Conservation (phyloP, 2,888 invertebrate genomes). For the Caenorhabditis wallacei region DNA sequence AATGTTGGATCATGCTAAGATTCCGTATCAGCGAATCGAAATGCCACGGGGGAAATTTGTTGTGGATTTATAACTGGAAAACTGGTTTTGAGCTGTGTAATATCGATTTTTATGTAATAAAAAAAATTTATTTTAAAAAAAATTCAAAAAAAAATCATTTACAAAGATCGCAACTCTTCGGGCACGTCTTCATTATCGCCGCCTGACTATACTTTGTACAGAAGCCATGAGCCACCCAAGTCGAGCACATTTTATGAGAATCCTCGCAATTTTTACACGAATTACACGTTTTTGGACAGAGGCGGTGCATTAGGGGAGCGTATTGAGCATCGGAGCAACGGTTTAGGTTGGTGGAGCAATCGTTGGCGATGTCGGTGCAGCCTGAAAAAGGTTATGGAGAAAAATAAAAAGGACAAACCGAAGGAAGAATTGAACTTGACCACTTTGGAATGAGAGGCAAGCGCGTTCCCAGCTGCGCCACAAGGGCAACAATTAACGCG, state of each 20-base stretch:
- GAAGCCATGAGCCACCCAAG: constrained; percentile 55
- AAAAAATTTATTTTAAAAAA: constrained; percentile 7
- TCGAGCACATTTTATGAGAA: constrained; percentile 53
- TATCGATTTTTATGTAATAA: too few relatives aligned
- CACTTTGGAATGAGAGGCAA: not conserved
- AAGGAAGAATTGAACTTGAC: not conserved
- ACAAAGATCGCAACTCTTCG: constrained; percentile 60
- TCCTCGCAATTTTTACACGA: constrained; percentile 61
- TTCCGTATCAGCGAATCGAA: constrained; percentile 47
- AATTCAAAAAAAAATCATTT: constrained; percentile 21
- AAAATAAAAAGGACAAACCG: not conserved
- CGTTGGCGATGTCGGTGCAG: constrained; percentile 59
- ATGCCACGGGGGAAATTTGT: constrained; percentile 32
- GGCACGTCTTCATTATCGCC: constrained; percentile 38
- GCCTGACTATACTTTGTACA: constrained; percentile 52
- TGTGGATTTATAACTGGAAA: constrained; percentile 24
- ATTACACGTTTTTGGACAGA: constrained; percentile 67
- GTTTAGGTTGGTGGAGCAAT: constrained; percentile 43
- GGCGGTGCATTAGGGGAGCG: constrained; percentile 62
- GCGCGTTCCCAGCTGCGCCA: too few relatives aligned
- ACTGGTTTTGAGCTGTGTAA: too few relatives aligned
- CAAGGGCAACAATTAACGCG: too few relatives aligned
- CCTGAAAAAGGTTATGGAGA: constrained; percentile 16
- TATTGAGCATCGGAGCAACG: constrained; percentile 56
- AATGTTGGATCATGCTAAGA: constrained; percentile 61